These are phyloP conservation scores for Hermaeophaga mercurialis DNA, from an alignment of 2,888 invertebrate species.

Conservation along the genomic window DNA sequence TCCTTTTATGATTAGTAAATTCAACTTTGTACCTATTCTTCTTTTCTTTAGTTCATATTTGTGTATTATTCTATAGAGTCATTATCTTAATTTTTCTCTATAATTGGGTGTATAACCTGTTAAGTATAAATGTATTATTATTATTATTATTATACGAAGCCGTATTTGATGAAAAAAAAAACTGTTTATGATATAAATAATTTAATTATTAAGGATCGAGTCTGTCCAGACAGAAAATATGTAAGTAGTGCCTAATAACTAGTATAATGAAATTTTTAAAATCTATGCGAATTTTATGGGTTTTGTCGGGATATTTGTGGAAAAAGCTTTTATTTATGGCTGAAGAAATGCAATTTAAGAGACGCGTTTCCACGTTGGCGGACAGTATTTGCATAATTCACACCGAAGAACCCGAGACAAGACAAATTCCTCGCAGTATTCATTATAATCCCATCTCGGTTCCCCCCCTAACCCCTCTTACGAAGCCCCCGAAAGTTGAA, in stretches of 20 bases:
- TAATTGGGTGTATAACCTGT: too few species aligned
- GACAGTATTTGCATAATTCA: slow-evolving; percentile 55
- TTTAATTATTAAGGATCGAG: too few species aligned
- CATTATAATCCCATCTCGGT: slow-evolving; percentile 54
- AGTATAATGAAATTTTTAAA: slow-evolving; percentile 39
- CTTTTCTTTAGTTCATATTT: too few species aligned
- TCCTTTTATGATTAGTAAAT: too few species aligned
- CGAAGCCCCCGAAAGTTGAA: background rate
- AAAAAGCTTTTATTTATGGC: slow-evolving; percentile 50
- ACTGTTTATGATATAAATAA: too few species aligned
- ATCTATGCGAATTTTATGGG: slow-evolving; percentile 36
- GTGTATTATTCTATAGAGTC: too few species aligned
- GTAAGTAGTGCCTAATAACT: slow-evolving; percentile 32
- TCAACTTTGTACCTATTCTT: too few species aligned
- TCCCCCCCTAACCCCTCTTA: slow-evolving; percentile 40
- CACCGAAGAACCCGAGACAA: slow-evolving; percentile 50
- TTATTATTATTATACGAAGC: too few species aligned
- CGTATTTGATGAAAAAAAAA: too few species aligned
- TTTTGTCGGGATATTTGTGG: slow-evolving; percentile 38
- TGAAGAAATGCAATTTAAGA: slow-evolving; percentile 54
- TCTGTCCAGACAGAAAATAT: too few species aligned
- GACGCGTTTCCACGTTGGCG: slow-evolving; percentile 54
- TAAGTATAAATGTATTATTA: too few species aligned
- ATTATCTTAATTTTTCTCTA: too few species aligned
- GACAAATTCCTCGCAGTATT: slow-evolving; percentile 56